Percentiles rank a stretch among this genome's conserved stretches.
Evolutionary conservation across 1,140 invertebrate species (phyloP).

Genomic region (Psix sp.): DNA sequence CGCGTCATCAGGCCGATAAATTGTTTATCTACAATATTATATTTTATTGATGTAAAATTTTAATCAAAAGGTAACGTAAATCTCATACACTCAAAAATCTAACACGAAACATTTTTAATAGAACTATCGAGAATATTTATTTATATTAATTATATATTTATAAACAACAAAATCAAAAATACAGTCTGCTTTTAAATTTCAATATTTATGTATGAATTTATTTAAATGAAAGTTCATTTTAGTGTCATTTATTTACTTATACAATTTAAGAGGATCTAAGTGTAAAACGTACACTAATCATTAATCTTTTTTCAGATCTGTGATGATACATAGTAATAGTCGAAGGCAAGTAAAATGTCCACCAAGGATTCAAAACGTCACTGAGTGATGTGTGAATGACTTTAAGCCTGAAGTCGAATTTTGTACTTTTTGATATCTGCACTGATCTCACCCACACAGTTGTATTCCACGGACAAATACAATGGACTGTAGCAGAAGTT

Average conservation of each 20-base stretch:
- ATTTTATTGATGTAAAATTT: constrained; percentile 10
- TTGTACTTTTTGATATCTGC: constrained; percentile 8
- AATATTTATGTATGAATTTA: no score
- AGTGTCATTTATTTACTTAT: no score
- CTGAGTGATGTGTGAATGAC: constrained; percentile 1
- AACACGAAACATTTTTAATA: not conserved
- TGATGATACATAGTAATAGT: constrained; percentile 29
- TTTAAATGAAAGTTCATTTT: no score
- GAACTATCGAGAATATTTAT: not conserved
- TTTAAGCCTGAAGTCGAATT: not conserved
- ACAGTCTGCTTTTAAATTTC: no score
- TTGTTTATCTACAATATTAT: constrained; percentile 16
- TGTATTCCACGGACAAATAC: no score
- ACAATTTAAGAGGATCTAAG: not conserved
- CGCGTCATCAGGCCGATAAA: constrained; percentile 16
- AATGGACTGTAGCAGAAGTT: not conserved
- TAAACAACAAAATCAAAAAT: not conserved
- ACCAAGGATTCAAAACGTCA: constrained; percentile 8
- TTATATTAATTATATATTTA: not conserved
- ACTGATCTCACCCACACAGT: no score
- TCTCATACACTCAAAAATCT: no score
- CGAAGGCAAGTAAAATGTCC: constrained; percentile 19
- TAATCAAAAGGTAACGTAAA: constrained; percentile 24
- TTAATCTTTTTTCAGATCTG: constrained; percentile 29
- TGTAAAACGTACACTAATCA: no score